Evolutionary conservation across 2,888 invertebrate genomes (phyloP).

Genomic region (Bursaphelenchus okinawaensis): DNA sequence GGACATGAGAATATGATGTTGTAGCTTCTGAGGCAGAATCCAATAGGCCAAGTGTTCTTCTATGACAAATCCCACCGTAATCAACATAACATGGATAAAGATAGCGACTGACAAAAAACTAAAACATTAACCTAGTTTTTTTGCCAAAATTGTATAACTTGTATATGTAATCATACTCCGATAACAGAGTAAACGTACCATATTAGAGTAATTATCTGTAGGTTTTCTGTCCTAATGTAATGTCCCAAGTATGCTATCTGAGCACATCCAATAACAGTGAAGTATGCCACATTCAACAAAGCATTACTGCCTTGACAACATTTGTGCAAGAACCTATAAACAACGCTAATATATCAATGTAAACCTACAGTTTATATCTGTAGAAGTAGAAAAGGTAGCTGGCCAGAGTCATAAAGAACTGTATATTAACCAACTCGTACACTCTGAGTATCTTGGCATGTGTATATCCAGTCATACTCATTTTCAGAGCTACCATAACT

Average conservation of each 20-base stretch:
- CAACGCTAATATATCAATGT: neutral
- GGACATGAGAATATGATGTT: slow-evolving; percentile 17
- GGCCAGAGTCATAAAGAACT: slow-evolving; percentile 29
- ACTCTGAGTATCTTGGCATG: slow-evolving; percentile 31
- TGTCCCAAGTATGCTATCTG: neutral
- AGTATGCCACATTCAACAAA: neutral
- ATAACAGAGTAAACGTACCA: neutral
- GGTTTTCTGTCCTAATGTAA: neutral
- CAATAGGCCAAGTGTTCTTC: slow-evolving; percentile 12
- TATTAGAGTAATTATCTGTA: neutral
- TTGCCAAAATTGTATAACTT: too few species aligned
- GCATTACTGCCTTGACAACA: neutral
- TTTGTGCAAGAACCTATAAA: neutral
- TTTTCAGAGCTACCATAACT: neutral
- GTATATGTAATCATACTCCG: neutral
- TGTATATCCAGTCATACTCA: neutral
- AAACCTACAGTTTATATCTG: slow-evolving; percentile 1
- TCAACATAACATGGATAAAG: slow-evolving; percentile 20
- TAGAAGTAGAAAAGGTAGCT: slow-evolving; percentile 33
- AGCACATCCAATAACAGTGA: neutral
- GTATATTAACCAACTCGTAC: slow-evolving; percentile 26
- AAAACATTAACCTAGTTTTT: slow-evolving; percentile 4
- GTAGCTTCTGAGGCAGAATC: neutral
- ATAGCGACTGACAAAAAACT: slow-evolving; percentile 30
- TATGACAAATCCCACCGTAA: slow-evolving; percentile 16